Evolutionary conservation across 1,140 invertebrate species (phyloP), one percentile per base, ranked within the genome.

Genomic region (Bombus sibiricus): DNA sequence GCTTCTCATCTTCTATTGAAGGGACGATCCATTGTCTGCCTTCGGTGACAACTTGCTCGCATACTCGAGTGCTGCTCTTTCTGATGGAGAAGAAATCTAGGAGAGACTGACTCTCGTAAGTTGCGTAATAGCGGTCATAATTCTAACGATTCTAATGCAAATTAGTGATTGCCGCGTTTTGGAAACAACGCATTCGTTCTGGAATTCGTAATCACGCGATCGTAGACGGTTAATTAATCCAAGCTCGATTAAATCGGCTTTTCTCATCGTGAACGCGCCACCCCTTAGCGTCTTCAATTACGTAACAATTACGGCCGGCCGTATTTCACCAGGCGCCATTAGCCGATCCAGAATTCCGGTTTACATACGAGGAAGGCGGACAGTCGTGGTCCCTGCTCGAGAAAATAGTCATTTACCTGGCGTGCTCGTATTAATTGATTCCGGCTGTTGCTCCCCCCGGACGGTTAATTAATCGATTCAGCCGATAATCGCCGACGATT

Each of bases 251-350:
- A 47, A 83, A 83, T 75, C 25, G 57, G 72, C 43, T 75, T 83
- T 75, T 66, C 57, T 64, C 41, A 4, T 69, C 41, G 57, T 41
- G 34, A 62, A 74, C 8, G 39, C 22, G 15, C 57, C 47, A 22
- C 47, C 78, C 41, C 41, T 69, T 3, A 37, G 32, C 72, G 34
- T 83, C 81, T 83, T 83, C 81, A 47, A 82, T 73, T 81, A 74
- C 80, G 53, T 72, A 81, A 81, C 69, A 57, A 81, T 81, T 74
- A 81, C 69, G 80, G n/a, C 25, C 32, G n/a, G 9, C 22, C 39
- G 57, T 81, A 59, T 81, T 81, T 73, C 80, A 74, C 34, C 13
- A 13, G 6, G 12, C 80, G 68, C 69, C 39, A 81, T 74, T 81
- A 81, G 69, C 53, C 69, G 57, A 81, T 81, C 69, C 69, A 25